Evolutionary conservation across 2,888 invertebrate species (phyloP).

Genomic region (Morpho achilles): DNA sequence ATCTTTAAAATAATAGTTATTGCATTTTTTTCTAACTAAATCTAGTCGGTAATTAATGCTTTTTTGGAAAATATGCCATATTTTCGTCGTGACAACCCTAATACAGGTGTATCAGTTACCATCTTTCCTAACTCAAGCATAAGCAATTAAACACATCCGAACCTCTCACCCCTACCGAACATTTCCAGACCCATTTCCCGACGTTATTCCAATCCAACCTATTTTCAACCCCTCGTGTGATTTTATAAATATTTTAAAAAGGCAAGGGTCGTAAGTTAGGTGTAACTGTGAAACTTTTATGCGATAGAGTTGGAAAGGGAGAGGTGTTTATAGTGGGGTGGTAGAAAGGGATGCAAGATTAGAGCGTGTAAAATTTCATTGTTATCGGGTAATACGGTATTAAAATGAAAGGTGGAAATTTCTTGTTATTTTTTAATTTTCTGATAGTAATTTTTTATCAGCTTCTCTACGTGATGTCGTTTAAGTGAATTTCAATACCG

Average conservation of each 20-base stretch:
- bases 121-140: too few species aligned
- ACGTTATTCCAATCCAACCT: conserved; percentile 13
- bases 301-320: conserved; percentile 20
- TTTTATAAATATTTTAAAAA: conserved; percentile 34
- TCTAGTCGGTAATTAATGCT: too few species aligned
- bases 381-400: conserved; percentile 32
- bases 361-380: conserved; percentile 30
- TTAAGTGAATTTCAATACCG: too few species aligned
- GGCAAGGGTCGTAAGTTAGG: conserved; percentile 24
- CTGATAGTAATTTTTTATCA: too few species aligned
- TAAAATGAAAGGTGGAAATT: conserved; percentile 25
- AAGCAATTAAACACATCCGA: too few species aligned
- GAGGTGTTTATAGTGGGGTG: not conserved
- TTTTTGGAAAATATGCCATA: too few species aligned
- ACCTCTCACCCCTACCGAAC: conserved; percentile 5
- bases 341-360: conserved; percentile 10
- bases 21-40: too few species aligned
- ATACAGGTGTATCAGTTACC: too few species aligned
- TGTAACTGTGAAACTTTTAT: conserved; percentile 27
- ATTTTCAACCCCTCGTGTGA: conserved; percentile 7
- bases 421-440: conserved; percentile 3
- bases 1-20: too few species aligned
- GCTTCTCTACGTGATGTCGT: too few species aligned
- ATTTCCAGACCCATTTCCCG: conserved; percentile 2
- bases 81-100: too few species aligned